phyloP scores from a whole-genome alignment of 2,888 invertebrate species.

The Pyrgus malvae region DNA sequence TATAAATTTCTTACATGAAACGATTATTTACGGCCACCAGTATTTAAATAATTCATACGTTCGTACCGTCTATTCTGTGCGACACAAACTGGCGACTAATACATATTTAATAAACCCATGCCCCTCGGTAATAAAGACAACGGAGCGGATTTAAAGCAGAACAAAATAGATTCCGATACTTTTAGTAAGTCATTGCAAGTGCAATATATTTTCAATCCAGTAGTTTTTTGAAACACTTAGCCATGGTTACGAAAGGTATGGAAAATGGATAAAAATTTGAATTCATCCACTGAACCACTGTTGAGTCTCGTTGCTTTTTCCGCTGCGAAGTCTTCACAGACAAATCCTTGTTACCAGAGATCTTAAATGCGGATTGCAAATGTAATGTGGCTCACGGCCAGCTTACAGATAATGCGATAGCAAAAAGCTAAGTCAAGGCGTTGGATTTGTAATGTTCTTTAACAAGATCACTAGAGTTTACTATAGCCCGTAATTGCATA shows the following conservation, averaged over 20 bases:
- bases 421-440: constrained; percentile 19
- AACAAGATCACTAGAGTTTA: constrained; percentile 20
- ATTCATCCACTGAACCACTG: too few relatives aligned
- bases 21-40: constrained; percentile 44
- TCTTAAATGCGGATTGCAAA: constrained; percentile 12
- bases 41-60: constrained; percentile 55
- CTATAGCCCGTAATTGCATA: constrained; percentile 10
- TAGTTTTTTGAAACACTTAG: not conserved
- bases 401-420: constrained; percentile 20
- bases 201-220: not conserved
- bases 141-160: constrained; percentile 44
- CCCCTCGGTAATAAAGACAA: constrained; percentile 52
- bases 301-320: too few relatives aligned
- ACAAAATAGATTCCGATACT: constrained; percentile 43
- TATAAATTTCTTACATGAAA: constrained; percentile 39
- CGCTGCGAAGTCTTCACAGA: not conserved
- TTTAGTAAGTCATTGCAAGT: constrained; percentile 11
- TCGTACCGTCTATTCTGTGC: constrained; percentile 45
- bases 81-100: constrained; percentile 47
- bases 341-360: constrained; percentile 14
- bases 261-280: not conserved
- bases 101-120: constrained; percentile 59
- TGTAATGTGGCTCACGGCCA: constrained; percentile 23
- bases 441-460: constrained; percentile 4
- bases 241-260: not conserved